These are phyloP conservation scores for Sarcophaga peregrina DNA, from an alignment of 1,140 invertebrate genomes.

Conservation along the genomic window DNA sequence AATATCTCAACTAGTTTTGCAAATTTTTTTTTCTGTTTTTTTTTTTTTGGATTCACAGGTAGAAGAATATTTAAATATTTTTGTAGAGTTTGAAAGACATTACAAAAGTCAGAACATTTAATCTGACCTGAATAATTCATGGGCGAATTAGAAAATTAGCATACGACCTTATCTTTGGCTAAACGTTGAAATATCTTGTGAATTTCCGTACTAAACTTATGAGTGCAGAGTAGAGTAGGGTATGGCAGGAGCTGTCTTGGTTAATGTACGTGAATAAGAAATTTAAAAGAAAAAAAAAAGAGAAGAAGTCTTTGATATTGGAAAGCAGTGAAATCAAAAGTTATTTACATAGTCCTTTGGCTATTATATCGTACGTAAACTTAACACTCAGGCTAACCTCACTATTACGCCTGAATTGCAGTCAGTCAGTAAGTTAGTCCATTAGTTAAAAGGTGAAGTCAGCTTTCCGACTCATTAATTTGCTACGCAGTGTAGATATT, in stretches of 20 bases:
- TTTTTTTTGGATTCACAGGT: not conserved
- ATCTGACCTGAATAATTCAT: conserved; percentile 27
- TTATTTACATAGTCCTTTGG: not conserved
- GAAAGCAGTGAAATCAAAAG: conserved; percentile 4
- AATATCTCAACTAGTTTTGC: not conserved
- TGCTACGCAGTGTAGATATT: not conserved
- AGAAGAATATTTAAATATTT: not conserved
- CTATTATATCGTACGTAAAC: not conserved
- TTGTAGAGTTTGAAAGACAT: conserved; percentile 13
- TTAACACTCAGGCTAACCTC: conserved; percentile 2
- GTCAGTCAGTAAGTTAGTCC: not conserved
- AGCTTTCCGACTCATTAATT: conserved; percentile 1
- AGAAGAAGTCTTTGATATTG: not conserved
- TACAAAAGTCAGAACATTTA: not conserved
- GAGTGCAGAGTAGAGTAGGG: not conserved
- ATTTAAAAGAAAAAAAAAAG: not conserved
- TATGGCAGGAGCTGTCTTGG: not conserved
- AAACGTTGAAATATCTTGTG: too few relatives aligned
- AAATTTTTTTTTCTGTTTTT: not conserved
- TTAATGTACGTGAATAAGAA: not conserved
- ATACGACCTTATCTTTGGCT: not conserved
- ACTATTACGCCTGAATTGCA: not conserved
- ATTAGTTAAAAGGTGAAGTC: not conserved
- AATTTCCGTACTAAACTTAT: not conserved
- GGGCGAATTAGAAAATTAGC: not conserved